These are phyloP conservation scores for Nomada fabriciana DNA, from an alignment of 2,888 invertebrate genomes.

Conservation along the genomic window DNA sequence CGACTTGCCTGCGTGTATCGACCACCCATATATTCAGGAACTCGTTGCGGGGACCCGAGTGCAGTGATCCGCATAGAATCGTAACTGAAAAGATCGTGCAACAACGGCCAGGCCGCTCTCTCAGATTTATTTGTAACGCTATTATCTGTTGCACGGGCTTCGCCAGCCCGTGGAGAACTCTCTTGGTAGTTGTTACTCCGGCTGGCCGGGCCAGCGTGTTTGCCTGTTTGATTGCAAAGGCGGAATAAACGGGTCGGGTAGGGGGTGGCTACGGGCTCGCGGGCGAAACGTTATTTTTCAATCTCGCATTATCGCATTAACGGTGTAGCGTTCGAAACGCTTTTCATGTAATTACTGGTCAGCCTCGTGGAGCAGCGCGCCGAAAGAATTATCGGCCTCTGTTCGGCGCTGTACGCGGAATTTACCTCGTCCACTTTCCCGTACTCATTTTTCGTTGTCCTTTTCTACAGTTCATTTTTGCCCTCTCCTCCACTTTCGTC, in stretches of 20 bases:
- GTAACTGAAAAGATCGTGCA: constrained; percentile 61
- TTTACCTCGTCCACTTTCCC: neutral
- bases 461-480: neutral
- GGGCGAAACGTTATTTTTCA: constrained; percentile 32
- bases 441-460: neutral
- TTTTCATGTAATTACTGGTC: constrained; percentile 41
- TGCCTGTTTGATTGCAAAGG: constrained; percentile 31
- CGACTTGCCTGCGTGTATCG: constrained; percentile 57
- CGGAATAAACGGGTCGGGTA: constrained; percentile 32
- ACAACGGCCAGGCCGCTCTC: constrained; percentile 39
- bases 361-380: neutral
- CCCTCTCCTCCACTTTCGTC: neutral
- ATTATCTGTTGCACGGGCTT: constrained; percentile 54
- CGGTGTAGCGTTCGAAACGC: constrained; percentile 36
- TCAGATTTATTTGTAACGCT: constrained; percentile 56
- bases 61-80: constrained; percentile 62
- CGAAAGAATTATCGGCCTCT: neutral
- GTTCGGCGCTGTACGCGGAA: too few relatives aligned
- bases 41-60: constrained; percentile 40
- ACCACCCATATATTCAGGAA: constrained; percentile 62
- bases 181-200: constrained; percentile 7
- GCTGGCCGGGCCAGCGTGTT: neutral
- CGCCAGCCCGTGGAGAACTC: neutral
- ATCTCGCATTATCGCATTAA: constrained; percentile 45
- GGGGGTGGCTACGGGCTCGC: neutral